Evolutionary conservation across 2,888 invertebrate genomes (phyloP).

Genomic region (Spodoptera exigua): DNA sequence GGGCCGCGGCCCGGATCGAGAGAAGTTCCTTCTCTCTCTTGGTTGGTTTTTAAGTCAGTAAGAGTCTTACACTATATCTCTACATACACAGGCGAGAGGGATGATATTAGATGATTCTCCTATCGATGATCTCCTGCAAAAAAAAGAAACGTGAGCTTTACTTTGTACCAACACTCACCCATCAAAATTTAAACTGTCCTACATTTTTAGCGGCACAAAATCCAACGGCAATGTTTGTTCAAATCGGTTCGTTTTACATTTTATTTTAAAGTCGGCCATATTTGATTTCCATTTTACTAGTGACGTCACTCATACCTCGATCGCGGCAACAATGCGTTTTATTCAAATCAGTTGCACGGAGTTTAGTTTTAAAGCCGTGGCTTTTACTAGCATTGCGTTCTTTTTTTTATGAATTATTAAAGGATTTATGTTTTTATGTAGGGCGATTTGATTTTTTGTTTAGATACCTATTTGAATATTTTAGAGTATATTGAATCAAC

Average conservation of each 20-base stretch:
- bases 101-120: no score
- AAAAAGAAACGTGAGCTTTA: background rate
- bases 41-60: no score
- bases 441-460: background rate
- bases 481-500: no score
- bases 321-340: constrained; percentile 37
- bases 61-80: no score
- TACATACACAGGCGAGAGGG: no score
- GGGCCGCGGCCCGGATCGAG: no score
- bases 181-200: constrained; percentile 25
- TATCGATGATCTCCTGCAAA: no score
- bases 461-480: no score
- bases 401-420: constrained; percentile 39
- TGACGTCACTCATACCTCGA: constrained; percentile 30
- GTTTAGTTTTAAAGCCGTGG: constrained; percentile 43
- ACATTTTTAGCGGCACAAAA: constrained; percentile 41
- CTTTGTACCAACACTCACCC: constrained; percentile 5
- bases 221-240: constrained; percentile 47
- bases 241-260: constrained; percentile 48
- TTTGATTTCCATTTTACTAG: constrained; percentile 52
- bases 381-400: constrained; percentile 16
- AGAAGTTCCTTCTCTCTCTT: no score
- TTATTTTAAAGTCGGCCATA: constrained; percentile 46
- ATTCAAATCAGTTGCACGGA: constrained; percentile 49
- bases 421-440: constrained; percentile 17